Conservation (phyloP, 2,113 vertebrate species). For the Sarotherodon lohbergeri region DNA sequence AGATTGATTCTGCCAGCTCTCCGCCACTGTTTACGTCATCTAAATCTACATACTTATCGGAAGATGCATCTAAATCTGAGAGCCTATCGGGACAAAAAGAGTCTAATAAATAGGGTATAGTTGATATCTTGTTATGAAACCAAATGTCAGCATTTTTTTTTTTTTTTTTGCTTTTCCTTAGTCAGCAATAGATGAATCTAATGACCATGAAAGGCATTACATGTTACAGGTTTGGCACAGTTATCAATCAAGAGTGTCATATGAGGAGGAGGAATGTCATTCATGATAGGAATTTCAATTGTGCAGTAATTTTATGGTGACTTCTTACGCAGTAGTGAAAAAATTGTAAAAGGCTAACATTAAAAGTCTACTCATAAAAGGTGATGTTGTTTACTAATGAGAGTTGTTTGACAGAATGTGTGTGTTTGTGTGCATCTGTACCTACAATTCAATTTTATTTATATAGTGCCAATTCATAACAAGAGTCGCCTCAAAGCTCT, state of each 20-base stretch:
- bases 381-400: not conserved
- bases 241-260: not conserved
- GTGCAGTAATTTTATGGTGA: not conserved
- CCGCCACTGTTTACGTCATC: not conserved
- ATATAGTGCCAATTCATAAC: not conserved
- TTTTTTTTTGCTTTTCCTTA: not conserved
- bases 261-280: not conserved
- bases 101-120: not conserved
- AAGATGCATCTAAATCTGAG: not conserved
- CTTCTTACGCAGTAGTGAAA: not conserved
- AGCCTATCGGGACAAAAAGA: not conserved
- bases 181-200: not conserved
- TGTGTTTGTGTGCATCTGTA: not conserved
- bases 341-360: not conserved
- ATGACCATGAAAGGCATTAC: not conserved
- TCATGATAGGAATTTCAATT: not conserved
- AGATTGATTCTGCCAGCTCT: not conserved
- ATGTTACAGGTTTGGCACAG: not conserved
- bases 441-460: not conserved
- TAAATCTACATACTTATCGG: not conserved
- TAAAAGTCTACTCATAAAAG: not conserved
- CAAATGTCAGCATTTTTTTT: not conserved
- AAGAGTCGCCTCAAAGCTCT: too few relatives aligned
- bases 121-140: not conserved
- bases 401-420: not conserved